A percentile compares a stretch with the other conserved stretches of the same genome.
phyloP scores from a whole-genome alignment of 2,113 vertebrate species.

The Pterocles orientalis region DNA sequence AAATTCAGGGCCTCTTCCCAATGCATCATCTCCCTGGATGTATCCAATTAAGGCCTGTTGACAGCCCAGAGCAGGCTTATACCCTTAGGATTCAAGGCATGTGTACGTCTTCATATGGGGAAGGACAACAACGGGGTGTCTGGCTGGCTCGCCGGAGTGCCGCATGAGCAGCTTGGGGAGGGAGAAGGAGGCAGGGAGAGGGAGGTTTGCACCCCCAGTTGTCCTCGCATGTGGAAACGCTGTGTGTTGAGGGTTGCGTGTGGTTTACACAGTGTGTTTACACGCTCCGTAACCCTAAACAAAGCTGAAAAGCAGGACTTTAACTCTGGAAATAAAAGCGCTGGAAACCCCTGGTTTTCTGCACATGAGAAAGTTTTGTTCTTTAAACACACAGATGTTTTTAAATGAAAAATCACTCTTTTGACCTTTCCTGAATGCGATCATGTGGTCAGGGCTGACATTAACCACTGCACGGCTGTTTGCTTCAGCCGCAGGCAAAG shows the following conservation, averaged over 20 bases:
- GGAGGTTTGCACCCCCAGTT: neutral
- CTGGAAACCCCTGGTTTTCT: constrained; percentile 63
- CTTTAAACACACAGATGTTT: constrained; percentile 74
- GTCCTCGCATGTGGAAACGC: neutral
- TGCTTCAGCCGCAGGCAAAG: neutral
- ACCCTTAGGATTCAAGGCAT: constrained; percentile 47
- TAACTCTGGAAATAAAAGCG: constrained; percentile 37
- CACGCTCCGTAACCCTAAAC: neutral
- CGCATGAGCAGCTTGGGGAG: neutral
- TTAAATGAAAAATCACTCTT: constrained; percentile 77
- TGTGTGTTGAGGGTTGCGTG: neutral
- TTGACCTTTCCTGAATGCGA: constrained; percentile 73
- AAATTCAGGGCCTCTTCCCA: neutral
- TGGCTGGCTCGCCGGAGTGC: neutral
- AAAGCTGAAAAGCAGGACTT: constrained; percentile 7
- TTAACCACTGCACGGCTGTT: constrained; percentile 57
- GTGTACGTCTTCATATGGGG: neutral
- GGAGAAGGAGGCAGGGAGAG: neutral
- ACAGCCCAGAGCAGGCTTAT: neutral
- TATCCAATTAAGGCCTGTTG: constrained; percentile 6
- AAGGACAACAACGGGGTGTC: neutral
- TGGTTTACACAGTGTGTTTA: neutral
- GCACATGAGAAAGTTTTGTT: constrained; percentile 77
- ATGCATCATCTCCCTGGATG: constrained; percentile 38
- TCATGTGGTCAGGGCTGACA: constrained; percentile 60